A percentile compares a stretch with the other conserved stretches of the same genome.
Conservation (phyloP, 92 coral and sea anemone genomes). For the Parazoanthus atlanticus region DNA sequence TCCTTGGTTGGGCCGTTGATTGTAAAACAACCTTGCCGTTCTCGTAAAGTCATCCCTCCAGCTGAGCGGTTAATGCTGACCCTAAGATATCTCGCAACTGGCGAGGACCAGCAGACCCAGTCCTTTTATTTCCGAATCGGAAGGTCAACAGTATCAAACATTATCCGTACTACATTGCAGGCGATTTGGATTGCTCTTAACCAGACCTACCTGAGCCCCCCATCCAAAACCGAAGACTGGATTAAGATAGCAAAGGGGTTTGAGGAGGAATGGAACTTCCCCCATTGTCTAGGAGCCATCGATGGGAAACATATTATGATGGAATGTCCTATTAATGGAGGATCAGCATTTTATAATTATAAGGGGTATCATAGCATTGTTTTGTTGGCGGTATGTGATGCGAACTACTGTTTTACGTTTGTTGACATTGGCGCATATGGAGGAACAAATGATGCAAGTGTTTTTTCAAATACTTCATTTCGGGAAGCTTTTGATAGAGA, state of each 20-base stretch:
- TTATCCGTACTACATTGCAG: conserved; percentile 52
- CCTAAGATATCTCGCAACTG: conserved; percentile 65
- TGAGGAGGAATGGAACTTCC: conserved; percentile 34
- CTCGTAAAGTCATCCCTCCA: conserved; percentile 38
- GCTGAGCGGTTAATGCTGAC: conserved; percentile 57
- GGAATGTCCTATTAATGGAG: conserved; percentile 33
- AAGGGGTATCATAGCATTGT: conserved; percentile 32
- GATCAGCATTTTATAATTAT: conserved; percentile 29
- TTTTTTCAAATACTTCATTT: conserved; percentile 41
- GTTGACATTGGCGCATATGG: conserved; percentile 48
- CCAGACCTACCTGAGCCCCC: conserved; percentile 32
- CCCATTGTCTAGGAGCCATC: conserved; percentile 25
- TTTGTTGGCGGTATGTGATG: conserved; percentile 19
- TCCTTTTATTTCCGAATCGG: conserved; percentile 59
- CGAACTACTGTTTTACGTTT: conserved; percentile 36
- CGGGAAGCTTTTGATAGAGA: conserved; percentile 35
- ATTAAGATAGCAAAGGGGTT: conserved; percentile 19
- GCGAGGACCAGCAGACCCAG: conserved; percentile 59
- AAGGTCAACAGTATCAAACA: conserved; percentile 52
- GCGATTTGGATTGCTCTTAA: conserved; percentile 66
- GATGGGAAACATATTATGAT: conserved; percentile 27
- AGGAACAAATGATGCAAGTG: conserved; percentile 46
- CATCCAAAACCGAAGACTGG: conserved; percentile 26
- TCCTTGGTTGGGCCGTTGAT: conserved; percentile 59
- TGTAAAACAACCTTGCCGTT: conserved; percentile 24